Base-by-base conservation (phyloP, 2,797 vertebrate species). In the Microtus obscurus region DNA sequence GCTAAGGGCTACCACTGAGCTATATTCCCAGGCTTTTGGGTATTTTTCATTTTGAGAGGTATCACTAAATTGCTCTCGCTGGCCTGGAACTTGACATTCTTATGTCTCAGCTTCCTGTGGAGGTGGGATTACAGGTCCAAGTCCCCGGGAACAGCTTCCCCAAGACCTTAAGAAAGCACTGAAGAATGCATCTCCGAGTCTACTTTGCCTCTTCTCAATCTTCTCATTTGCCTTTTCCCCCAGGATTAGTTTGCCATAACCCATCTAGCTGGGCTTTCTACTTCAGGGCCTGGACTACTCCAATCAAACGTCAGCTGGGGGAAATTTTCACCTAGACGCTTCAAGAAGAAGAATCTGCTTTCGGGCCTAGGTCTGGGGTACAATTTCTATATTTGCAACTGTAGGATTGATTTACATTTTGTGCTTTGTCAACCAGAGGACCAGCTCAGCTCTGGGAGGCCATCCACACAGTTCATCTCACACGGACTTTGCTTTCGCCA, bases 151-250 rank as follows among this genome's bases (percentile, higher is more conserved):
- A 73, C 25, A 59, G 51, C 48, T 87, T 92, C 67, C n/a, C 85
- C 45, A 86, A n/a, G 43, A 71, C 51, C 56, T 95, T 97, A 83
- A 91, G 77, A 82, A 86, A 89, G 51, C 40, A 61, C 23, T 93
- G 76, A 53, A 87, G 74, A 92, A 90, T n/a, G 79, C 51, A 80
- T 31, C 86, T 79, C 29, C 29, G 27, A 78, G 93, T 61, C 74
- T 90, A 65, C n/a, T 81, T 59, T 73, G 71, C 85, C 86, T 43
- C 37, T 16, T 61, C 48, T 80, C 73, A 59, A 90, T 83, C 59
- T 88, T 95, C 63, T 86, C 43, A 86, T 86, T 69, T 86, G 82
- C 43, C 29, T 34, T 51, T 77, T 80, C 76, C 73, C 69, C 51
- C n/a, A 94, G 86, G 76, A 74, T 67, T 77, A 82, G 43, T 90